These are phyloP conservation scores for Polyommatus iphigenia DNA, from an alignment of 2,888 invertebrate species.

Conservation along the genomic window DNA sequence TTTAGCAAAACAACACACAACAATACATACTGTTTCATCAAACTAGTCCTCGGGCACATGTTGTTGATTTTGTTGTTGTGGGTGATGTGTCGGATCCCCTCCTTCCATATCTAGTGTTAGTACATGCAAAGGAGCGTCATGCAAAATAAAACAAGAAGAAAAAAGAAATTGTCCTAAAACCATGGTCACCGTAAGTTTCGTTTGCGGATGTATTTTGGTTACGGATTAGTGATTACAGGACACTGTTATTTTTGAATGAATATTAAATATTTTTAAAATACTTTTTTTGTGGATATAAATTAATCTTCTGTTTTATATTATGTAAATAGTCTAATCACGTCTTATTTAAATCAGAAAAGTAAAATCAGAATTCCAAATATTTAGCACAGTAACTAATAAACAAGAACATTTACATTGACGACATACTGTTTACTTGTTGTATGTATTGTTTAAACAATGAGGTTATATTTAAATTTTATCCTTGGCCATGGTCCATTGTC, in stretches of 20 bases:
- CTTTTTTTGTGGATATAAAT: not conserved
- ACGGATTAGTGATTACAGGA: not conserved
- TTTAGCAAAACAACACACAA: constrained; percentile 5
- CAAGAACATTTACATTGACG: not conserved
- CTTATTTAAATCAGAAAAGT: not conserved
- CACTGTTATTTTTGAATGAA: not conserved
- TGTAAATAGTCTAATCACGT: not conserved
- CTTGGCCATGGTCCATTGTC: constrained; percentile 26
- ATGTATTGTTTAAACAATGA: not conserved
- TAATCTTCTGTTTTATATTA: not conserved
- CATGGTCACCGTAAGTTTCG: not conserved
- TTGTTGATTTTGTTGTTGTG: constrained; percentile 98
- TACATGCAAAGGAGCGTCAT: constrained; percentile 48
- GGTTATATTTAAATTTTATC: not conserved
- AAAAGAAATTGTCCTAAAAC: not conserved
- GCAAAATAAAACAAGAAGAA: not conserved
- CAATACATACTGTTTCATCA: constrained; percentile 98
- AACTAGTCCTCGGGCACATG: constrained; percentile 95
- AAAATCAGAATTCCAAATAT: not conserved
- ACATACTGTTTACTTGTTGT: not conserved
- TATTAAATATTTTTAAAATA: too few species aligned
- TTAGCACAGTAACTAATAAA: not conserved
- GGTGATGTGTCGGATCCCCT: constrained; percentile 91
- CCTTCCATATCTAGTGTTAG: constrained; percentile 91
- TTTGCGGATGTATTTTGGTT: not conserved